Conservation (phyloP, 2,113 vertebrate genomes). For the Salminus brasiliensis region DNA sequence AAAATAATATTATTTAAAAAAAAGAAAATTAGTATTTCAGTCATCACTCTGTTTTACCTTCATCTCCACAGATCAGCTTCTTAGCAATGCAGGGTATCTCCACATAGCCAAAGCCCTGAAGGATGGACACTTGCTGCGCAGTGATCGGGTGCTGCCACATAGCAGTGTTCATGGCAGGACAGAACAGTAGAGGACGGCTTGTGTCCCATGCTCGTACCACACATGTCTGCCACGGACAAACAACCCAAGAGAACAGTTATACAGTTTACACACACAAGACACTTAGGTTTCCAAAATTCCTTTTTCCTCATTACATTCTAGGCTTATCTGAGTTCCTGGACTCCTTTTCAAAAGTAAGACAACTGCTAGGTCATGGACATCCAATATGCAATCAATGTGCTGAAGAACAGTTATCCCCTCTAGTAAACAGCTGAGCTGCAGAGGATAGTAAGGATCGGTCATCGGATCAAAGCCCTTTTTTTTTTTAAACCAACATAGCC, state of each 20-base stretch:
- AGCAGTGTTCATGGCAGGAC: slow-evolving; percentile 97
- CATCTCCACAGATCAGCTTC: slow-evolving; percentile 91
- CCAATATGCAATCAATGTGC: too few relatives aligned
- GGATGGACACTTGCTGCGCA: slow-evolving; percentile 80
- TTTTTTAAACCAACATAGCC: too few relatives aligned
- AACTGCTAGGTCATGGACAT: too few relatives aligned
- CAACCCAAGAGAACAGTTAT: not conserved
- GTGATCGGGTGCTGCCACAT: slow-evolving; percentile 98
- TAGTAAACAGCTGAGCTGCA: too few relatives aligned
- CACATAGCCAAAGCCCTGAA: slow-evolving; percentile 85
- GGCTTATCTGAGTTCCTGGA: too few relatives aligned
- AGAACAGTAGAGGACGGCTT: slow-evolving; percentile 90
- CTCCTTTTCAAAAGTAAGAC: too few relatives aligned
- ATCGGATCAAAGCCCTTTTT: too few relatives aligned
- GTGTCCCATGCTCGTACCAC: slow-evolving; percentile 93
- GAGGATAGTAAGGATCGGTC: too few relatives aligned
- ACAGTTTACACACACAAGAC: not conserved
- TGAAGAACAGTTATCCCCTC: too few relatives aligned
- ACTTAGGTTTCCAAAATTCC: not conserved
- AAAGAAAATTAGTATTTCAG: not conserved
- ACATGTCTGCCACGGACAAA: slow-evolving; percentile 78
- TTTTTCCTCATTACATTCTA: not conserved
- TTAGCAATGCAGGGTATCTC: slow-evolving; percentile 93
- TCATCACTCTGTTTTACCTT: slow-evolving; percentile 80
- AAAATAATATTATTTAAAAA: too few relatives aligned